Evolutionary conservation across 2,113 vertebrate genomes (phyloP), one percentile per base, ranked within the genome.

Genomic region (Climacteris rufus): DNA sequence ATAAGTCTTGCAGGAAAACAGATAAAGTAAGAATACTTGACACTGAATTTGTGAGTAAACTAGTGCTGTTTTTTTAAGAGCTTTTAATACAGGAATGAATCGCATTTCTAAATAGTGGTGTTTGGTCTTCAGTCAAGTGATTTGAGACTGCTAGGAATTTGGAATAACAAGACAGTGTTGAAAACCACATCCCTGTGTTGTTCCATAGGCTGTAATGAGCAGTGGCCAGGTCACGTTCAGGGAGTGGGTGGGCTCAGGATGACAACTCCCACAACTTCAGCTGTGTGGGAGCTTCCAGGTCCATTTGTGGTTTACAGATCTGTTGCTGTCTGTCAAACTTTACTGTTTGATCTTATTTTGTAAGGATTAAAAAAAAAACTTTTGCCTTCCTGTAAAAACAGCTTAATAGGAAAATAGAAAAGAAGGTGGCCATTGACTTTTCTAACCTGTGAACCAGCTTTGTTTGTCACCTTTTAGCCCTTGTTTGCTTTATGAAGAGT

Each of bases 271-370:
- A 10, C 9, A 61, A 4, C 22, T 83, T 83, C 24, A 52, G 0
- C 39, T 47, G 39, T 7, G 3, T 64, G 25, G 13, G 15, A 56
- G 21, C 22, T 52, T 60, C 31, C 19, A 33, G 53, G 24, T n/a
- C 39, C 3, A 0, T 0, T 0, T 5, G 2, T 70, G 21, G 8
- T 28, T 71, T 75, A n/a, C 44, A 56, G 25, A 49, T 76, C 31
- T 2, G 1, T 28, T 85, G 25, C n/a, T 70, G 4, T 61, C 42
- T 83, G 20, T 61, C 31, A 39, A 2, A n/a, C 18, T 74, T 57
- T 10, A 11, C 61, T 80, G 39, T 52, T 42, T 30, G 25, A 10
- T 76, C 13, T 64, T 16, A 11, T 19, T 81, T 60, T 57, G 27
- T 37, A 22, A 33, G 7, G 6, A 21, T 25, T 44, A 45, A 19